Evolutionary conservation across 2,797 vertebrate species (phyloP).

Genomic region (Oreonectes daqikongensis): DNA sequence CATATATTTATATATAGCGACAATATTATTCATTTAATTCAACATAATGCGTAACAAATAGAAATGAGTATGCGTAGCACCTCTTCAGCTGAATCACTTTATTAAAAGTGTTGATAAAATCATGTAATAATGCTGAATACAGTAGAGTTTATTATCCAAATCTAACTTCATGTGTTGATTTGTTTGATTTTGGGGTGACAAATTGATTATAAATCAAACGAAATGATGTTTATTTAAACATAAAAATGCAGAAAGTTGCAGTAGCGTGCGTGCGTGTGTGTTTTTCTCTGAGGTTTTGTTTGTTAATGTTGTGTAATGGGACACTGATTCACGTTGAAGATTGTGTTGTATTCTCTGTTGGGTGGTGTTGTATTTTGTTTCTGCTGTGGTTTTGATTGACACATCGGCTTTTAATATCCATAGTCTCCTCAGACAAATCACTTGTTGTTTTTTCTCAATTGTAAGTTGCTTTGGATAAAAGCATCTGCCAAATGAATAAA

Average conservation of each 20-base stretch:
- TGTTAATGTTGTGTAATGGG: background rate
- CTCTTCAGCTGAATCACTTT: too few species aligned
- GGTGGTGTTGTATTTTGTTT: background rate
- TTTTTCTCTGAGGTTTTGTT: background rate
- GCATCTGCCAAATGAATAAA: too few species aligned
- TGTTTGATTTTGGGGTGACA: constrained; percentile 13
- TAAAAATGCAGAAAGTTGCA: too few species aligned
- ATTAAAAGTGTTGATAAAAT: background rate
- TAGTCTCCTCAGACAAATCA: too few species aligned
- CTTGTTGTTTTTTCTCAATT: too few species aligned
- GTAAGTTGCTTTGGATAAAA: too few species aligned
- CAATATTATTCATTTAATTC: too few species aligned
- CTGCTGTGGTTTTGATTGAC: background rate
- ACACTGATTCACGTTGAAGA: background rate
- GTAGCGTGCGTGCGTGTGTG: background rate
- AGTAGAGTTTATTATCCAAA: background rate
- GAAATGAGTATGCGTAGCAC: too few species aligned
- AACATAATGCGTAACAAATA: too few species aligned
- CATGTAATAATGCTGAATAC: background rate
- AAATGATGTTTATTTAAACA: too few species aligned
- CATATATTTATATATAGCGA: too few species aligned
- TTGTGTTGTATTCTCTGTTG: background rate
- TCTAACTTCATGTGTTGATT: constrained; percentile 11
- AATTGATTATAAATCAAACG: too few species aligned
- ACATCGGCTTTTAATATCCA: background rate